phyloP scores from a whole-genome alignment of 2,888 invertebrate species.

The Lymantria dispar region DNA sequence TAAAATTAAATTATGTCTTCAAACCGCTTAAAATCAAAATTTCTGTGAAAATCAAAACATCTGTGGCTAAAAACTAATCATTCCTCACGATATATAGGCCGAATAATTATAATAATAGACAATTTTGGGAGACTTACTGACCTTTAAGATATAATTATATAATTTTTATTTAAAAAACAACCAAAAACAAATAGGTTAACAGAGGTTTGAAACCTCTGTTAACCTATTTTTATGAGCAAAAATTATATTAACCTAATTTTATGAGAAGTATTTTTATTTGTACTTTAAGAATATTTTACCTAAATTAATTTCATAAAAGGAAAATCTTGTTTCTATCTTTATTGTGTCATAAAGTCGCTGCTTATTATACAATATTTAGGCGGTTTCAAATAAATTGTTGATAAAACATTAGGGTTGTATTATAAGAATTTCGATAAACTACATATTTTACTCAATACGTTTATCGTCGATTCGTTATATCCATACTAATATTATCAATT shows the following conservation, averaged over 20 bases:
- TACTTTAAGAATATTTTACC: slow-evolving; percentile 2
- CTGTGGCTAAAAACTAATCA: slow-evolving; percentile 27
- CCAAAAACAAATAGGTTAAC: too few species aligned
- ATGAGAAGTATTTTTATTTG: not conserved
- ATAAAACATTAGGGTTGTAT: not conserved
- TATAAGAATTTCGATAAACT: not conserved
- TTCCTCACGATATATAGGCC: slow-evolving; percentile 18
- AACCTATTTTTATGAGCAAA: not conserved
- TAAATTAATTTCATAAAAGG: slow-evolving; percentile 8
- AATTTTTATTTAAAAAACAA: not conserved
- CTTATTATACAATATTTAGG: slow-evolving; percentile 3
- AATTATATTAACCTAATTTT: not conserved
- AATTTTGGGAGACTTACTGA: slow-evolving; percentile 10
- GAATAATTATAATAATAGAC: slow-evolving; percentile 25
- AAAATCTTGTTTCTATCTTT: slow-evolving; percentile 7
- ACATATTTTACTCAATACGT: too few species aligned
- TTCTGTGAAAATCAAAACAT: too few species aligned
- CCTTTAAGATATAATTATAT: not conserved
- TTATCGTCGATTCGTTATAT: too few species aligned
- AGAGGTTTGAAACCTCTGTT: too few species aligned
- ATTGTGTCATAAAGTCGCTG: slow-evolving; percentile 2
- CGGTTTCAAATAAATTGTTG: not conserved
- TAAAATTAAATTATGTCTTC: slow-evolving; percentile 20
- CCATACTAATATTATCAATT: too few species aligned
- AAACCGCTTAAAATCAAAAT: slow-evolving; percentile 23